Evolutionary conservation across 2,888 invertebrate species (phyloP).

Genomic region (Eristalis arbustorum): DNA sequence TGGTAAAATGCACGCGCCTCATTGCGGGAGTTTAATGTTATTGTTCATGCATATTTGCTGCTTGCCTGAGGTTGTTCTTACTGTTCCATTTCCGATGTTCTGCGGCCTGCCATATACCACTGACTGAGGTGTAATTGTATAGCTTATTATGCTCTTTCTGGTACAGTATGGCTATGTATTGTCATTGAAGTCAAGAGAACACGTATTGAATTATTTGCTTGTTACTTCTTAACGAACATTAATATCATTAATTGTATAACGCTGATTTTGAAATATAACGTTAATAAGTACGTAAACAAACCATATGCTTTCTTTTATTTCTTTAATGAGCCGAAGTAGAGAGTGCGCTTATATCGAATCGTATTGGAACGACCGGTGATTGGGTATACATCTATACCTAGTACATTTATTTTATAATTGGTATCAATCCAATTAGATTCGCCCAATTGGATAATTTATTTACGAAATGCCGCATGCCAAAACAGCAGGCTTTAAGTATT

Average conservation of each 20-base stretch:
- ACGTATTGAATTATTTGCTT: constrained; percentile 26
- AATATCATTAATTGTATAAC: constrained; percentile 1
- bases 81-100: constrained; percentile 74
- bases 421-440: too few relatives aligned
- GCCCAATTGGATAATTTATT: too few relatives aligned
- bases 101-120: constrained; percentile 42
- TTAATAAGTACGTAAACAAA: too few relatives aligned
- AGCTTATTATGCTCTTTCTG: constrained; percentile 25
- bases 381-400: too few relatives aligned
- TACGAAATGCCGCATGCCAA: too few relatives aligned
- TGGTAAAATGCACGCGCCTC: constrained; percentile 72
- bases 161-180: constrained; percentile 14
- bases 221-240: constrained; percentile 14
- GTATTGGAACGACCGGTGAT: too few relatives aligned
- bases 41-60: constrained; percentile 44
- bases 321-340: too few relatives aligned
- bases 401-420: too few relatives aligned
- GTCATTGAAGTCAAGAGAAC: constrained; percentile 25
- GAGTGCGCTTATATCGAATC: too few relatives aligned
- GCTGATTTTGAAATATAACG: neutral
- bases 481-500: too few relatives aligned
- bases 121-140: constrained; percentile 52
- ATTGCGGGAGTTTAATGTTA: constrained; percentile 72
- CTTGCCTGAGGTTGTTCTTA: constrained; percentile 68
- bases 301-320: too few relatives aligned